Base-by-base conservation (phyloP, 2,888 invertebrate species). In the Spodoptera picta region DNA sequence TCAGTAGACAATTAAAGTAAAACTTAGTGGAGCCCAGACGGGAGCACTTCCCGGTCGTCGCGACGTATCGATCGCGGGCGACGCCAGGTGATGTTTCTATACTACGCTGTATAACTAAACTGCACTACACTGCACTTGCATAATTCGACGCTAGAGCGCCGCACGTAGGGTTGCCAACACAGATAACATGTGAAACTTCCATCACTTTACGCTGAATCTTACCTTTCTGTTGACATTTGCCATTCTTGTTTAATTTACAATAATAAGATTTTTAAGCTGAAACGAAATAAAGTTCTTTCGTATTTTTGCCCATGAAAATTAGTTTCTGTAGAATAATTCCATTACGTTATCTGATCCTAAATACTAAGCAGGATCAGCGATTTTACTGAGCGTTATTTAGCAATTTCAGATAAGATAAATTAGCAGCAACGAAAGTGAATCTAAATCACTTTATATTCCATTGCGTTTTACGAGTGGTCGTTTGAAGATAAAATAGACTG, bases 61-160 rank as follows among this genome's bases (percentile, higher is more conserved):
- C 85, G 87, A 77, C 87, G 87, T 84, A 87, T 87, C 86, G 87
- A 87, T 80, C 87, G 84, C 80, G 66, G 41, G 63, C 77, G 82
- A 79, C 82, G 84, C 84, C 86, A 83, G 85, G 87, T 80, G 78
- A 72, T 67, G 53, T 27, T 47, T 65, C 77, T 76, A 75, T 75
- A 58, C 65, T 73, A 69, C 59, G 55, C 63, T 59, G 46, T 69
- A 70, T 69, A 73, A 69, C 68, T 66, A 70, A 72, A 69, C 62
- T 64, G 74, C 67, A 72, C 72, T 77, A 69, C 71, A 69, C 56
- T 70, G 76, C 71, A 71, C 69, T 67, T 67, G 78, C 78, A 79
- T 76, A 76, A 75, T 82, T 69, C 72, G 70, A 46, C 47, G 63
- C 64, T 63, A 48, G 47, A 64, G 48, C 47, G 56, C 23, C 42